phyloP scores from a whole-genome alignment of 1,140 invertebrate genomes.

The Contarinia nasturtii region DNA sequence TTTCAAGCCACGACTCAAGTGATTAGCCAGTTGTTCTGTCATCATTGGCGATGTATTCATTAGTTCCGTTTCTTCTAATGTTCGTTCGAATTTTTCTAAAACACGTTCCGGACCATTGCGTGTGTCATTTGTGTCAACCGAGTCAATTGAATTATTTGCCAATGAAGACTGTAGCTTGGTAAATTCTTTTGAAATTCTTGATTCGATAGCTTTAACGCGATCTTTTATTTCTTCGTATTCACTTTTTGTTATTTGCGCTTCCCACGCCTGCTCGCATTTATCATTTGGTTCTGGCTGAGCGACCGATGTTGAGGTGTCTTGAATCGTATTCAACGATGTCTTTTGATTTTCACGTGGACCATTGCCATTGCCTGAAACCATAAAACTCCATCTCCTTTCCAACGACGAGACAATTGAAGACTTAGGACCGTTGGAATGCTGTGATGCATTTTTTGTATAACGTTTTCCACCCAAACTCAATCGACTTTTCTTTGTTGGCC shows the following conservation, averaged over 20 bases:
- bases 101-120: conserved; percentile 27
- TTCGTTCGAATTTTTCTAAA: conserved; percentile 49
- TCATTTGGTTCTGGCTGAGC: too few species aligned
- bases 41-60: conserved; percentile 31
- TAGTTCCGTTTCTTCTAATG: conserved; percentile 40
- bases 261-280: too few species aligned
- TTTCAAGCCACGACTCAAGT: conserved; percentile 48
- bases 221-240: conserved; percentile 58
- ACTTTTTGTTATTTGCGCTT: conserved; percentile 39
- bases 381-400: conserved; percentile 11
- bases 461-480: conserved; percentile 4
- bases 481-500: conserved; percentile 6
- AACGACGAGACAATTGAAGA: conserved; percentile 13
- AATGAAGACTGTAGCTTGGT: conserved; percentile 28
- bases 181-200: conserved; percentile 44
- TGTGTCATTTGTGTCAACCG: conserved; percentile 13
- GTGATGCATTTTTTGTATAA: conserved; percentile 1
- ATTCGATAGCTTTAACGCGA: conserved; percentile 47
- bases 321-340: neutral
- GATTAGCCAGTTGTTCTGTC: conserved; percentile 46
- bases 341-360: conserved; percentile 2
- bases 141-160: conserved; percentile 9
- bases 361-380: conserved; percentile 7
- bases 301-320: neutral
- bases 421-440: conserved; percentile 25